A percentile compares a stretch with the other conserved stretches of the same genome.
phyloP scores from a whole-genome alignment of 2,113 vertebrate species.

The Perca flavescens region DNA sequence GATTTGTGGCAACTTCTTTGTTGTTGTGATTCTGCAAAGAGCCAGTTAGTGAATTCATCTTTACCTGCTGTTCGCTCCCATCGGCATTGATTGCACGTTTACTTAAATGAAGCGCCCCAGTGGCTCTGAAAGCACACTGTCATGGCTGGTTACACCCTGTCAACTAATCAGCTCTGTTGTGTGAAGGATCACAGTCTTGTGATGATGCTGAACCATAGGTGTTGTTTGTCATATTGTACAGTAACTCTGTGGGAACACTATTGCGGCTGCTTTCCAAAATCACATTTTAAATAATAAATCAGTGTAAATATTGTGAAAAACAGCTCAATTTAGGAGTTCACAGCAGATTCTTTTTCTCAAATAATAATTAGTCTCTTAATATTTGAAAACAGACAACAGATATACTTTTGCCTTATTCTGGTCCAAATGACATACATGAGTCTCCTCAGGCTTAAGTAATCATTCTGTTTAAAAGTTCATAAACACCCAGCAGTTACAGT shows the following conservation, averaged over 20 bases:
- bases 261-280: neutral
- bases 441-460: neutral
- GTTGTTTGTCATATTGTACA: slow-evolving; percentile 35
- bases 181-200: slow-evolving; percentile 54
- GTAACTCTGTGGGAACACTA: slow-evolving; percentile 8
- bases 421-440: neutral
- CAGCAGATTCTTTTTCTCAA: neutral
- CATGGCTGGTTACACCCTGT: slow-evolving; percentile 72
- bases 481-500: neutral
- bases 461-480: neutral
- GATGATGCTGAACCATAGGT: slow-evolving; percentile 28
- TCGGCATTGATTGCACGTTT: slow-evolving; percentile 70
- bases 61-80: slow-evolving; percentile 53
- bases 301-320: neutral
- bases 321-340: neutral
- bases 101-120: slow-evolving; percentile 72
- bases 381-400: neutral
- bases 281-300: slow-evolving; percentile 16
- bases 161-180: slow-evolving; percentile 62
- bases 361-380: neutral
- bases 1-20: slow-evolving; percentile 10
- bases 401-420: neutral
- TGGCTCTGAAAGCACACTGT: slow-evolving; percentile 67
- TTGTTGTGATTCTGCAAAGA: slow-evolving; percentile 24
- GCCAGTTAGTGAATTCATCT: slow-evolving; percentile 35